phyloP scores from a whole-genome alignment of 1,140 invertebrate species.

The Zelostemma sp. region DNA sequence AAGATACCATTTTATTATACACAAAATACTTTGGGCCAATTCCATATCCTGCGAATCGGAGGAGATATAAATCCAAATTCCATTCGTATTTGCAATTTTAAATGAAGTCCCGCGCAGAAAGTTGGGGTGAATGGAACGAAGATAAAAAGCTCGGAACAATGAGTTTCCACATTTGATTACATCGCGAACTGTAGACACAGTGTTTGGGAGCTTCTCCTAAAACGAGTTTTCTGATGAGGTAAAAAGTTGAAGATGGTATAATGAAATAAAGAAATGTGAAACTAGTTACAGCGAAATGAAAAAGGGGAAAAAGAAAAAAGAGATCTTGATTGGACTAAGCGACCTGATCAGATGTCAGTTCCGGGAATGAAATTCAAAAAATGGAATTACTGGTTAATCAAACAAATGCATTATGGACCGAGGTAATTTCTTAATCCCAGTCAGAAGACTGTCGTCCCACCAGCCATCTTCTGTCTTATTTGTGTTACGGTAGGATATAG shows the following conservation, averaged over 20 bases:
- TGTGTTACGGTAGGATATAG: conserved; percentile 46
- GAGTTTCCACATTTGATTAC: conserved; percentile 8
- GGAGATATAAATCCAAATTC: no score
- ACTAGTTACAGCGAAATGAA: background rate
- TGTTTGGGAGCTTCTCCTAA: conserved; percentile 20
- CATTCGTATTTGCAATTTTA: no score
- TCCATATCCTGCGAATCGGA: no score
- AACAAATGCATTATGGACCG: conserved; percentile 20
- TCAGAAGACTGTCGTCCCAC: conserved; percentile 19
- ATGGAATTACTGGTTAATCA: conserved; percentile 3
- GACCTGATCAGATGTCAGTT: background rate
- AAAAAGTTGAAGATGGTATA: conserved; percentile 13
- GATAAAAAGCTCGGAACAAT: background rate
- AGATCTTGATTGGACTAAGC: background rate
- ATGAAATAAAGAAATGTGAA: conserved; percentile 15
- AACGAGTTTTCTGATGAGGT: conserved; percentile 18
- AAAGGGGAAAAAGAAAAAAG: background rate
- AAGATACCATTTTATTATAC: no score
- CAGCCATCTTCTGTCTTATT: conserved; percentile 22
- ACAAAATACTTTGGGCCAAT: no score
- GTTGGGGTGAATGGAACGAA: background rate
- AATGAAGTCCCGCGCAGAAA: background rate
- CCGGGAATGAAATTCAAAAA: background rate
- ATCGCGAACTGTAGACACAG: background rate
- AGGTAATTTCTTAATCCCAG: conserved; percentile 61